Evolutionary conservation across 2,113 vertebrate genomes (phyloP).

Genomic region (Xiphophorus hellerii): DNA sequence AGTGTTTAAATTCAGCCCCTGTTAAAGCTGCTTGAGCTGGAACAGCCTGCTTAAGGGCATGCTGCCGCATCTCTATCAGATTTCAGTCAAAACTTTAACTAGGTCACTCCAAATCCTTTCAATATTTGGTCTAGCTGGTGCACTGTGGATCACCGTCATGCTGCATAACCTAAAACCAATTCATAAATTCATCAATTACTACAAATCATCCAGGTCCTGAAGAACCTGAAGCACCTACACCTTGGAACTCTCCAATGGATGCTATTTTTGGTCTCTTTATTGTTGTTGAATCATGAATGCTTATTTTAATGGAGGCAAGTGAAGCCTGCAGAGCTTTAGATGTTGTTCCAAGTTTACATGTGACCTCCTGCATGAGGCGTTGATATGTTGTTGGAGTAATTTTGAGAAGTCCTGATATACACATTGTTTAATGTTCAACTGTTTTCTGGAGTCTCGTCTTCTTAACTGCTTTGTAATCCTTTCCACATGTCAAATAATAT

Average conservation of each 20-base stretch:
- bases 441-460: not conserved
- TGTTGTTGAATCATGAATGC: not conserved
- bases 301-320: not conserved
- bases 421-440: not conserved
- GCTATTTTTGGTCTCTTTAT: not conserved
- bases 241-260: not conserved
- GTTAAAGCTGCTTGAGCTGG: not conserved
- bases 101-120: too few relatives aligned
- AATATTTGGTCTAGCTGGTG: too few relatives aligned
- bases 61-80: too few relatives aligned
- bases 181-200: not conserved
- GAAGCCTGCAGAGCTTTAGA: not conserved
- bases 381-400: not conserved
- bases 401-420: not conserved
- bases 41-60: too few relatives aligned
- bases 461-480: not conserved
- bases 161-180: too few relatives aligned
- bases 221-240: too few relatives aligned
- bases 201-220: not conserved
- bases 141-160: too few relatives aligned
- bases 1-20: not conserved
- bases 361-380: not conserved
- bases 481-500: not conserved
- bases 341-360: not conserved
- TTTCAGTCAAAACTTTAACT: too few relatives aligned